Percentiles rank a stretch among this genome's conserved stretches.
phyloP scores from a whole-genome alignment of 2,113 vertebrate genomes.

The Silurus asotus region DNA sequence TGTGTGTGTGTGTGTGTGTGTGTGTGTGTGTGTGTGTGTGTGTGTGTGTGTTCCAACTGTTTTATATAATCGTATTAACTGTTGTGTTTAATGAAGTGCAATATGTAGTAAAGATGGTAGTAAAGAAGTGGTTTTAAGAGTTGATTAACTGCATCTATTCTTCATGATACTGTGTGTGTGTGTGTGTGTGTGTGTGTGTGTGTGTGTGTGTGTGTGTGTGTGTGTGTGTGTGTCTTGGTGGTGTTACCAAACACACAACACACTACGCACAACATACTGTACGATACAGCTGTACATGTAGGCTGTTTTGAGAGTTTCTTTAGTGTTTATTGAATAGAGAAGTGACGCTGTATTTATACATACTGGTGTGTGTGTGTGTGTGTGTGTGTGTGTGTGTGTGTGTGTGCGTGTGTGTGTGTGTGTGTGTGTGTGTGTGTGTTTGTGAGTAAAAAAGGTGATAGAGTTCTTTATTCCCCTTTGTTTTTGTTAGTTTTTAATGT shows the following conservation, averaged over 20 bases:
- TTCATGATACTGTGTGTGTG: background rate
- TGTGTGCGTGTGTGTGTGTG: background rate
- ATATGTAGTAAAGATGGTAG: background rate
- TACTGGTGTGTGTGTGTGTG: background rate
- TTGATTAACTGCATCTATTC: background rate
- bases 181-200: background rate
- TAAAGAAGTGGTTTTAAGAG: background rate
- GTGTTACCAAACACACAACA: background rate
- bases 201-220: no score
- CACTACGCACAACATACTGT: background rate
- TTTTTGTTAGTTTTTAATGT: background rate
- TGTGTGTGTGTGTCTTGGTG: background rate
- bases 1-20: conserved; percentile 12
- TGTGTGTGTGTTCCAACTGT: background rate
- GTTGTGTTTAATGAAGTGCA: background rate
- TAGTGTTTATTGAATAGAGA: background rate
- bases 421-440: background rate
- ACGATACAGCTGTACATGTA: background rate
- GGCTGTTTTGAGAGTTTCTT: background rate
- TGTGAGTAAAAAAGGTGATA: no score
- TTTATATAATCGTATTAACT: background rate
- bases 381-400: conserved; percentile 1
- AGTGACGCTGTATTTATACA: background rate
- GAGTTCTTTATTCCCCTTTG: no score
- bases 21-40: background rate